Base-by-base conservation (phyloP, 2,888 invertebrate genomes). In the Pyrgus malvae region DNA sequence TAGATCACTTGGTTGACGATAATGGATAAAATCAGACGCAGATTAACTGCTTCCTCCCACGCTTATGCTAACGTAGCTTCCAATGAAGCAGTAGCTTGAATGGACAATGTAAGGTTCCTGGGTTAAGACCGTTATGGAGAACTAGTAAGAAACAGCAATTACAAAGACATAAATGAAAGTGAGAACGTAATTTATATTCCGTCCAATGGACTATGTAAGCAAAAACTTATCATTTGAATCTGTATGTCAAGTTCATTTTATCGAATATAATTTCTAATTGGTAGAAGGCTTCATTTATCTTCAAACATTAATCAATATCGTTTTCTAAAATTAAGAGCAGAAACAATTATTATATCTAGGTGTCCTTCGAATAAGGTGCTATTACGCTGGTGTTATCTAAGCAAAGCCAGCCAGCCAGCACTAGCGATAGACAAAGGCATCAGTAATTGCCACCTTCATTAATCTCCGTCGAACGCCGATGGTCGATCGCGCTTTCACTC, bases 401-500 rank as follows among this genome's bases (percentile, higher is more conserved):
- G 16, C 17, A 31, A 19, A 35, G 17, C 51, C 37, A 21, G 11
- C 11, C 11, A 12, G 14, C 27, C 14, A 29, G 12, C 25, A 14
- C 37, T 45, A 45, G 27, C 12, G 12, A 8, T 4, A 51, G 33
- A 35, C 42, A 57, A 48, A 51, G 40, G 33, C 38, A 21, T 57
- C 31, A 33, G 44, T 51, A 51, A 44, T 51, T 44, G 37, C 44
- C 44, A 51, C 37, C 35, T 38, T 48, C 63, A 65, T 66, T 57
- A 65, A 65, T 67, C 64, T 58, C 46, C 40, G 55, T 50, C 57
- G 17, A 27, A 29, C 27, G 42, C 42, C 42, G 48, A 54, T 48
- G 58, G 61, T 46, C 49, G 57, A 63, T 57, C 55, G 60, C 58
- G 60, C 60, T 68, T 68, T 68, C 68, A 67, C 68, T 66, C 58